Evolutionary conservation across 2,113 vertebrate species (phyloP).

Genomic region (Scopus umbretta): DNA sequence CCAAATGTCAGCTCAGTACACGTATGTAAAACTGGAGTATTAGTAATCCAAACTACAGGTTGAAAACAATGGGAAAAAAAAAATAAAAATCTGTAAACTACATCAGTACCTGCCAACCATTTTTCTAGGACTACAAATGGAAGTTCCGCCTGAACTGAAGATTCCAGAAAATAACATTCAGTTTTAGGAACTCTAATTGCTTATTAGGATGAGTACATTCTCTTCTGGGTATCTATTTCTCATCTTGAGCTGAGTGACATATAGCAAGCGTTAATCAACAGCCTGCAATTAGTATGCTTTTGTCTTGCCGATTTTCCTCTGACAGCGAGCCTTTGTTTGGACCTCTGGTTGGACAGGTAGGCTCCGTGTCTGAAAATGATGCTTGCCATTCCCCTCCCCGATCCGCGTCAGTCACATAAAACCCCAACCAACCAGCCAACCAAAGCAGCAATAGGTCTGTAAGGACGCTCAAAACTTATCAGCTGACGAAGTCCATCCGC

Average conservation of each 20-base stretch:
- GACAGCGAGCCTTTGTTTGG: not conserved
- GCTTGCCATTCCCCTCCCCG: not conserved
- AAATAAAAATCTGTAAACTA: not conserved
- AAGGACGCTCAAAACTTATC: not conserved
- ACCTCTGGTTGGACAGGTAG: not conserved
- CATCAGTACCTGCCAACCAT: not conserved
- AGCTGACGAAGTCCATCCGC: not conserved
- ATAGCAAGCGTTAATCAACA: not conserved
- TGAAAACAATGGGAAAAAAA: not conserved
- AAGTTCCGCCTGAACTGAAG: not conserved
- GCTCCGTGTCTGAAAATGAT: not conserved
- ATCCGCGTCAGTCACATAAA: not conserved
- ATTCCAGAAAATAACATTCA: not conserved
- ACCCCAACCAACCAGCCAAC: not conserved
- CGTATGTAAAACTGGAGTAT: not conserved
- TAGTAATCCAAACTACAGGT: not conserved
- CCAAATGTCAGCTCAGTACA: slow-evolving; percentile 4
- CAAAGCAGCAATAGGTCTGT: not conserved
- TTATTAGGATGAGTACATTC: not conserved
- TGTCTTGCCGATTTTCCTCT: not conserved
- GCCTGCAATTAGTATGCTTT: not conserved
- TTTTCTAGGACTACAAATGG: not conserved
- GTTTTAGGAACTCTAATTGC: not conserved
- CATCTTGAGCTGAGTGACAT: not conserved
- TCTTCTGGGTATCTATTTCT: not conserved